Conservation (phyloP, 30 jellyfish, hydroid and myxozoan species). For the Hydra vulgaris region DNA sequence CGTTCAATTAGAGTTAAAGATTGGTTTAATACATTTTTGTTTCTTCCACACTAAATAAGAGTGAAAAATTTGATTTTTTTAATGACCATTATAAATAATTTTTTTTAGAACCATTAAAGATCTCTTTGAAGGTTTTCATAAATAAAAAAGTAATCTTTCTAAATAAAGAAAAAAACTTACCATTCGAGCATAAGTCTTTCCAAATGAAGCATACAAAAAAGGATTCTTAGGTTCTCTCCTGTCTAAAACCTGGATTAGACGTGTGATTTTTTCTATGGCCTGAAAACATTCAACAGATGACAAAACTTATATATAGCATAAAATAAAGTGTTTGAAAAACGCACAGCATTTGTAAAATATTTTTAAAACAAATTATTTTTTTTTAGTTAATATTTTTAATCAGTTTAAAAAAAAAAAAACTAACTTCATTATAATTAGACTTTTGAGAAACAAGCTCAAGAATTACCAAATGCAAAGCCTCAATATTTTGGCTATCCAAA, state of each 20-base stretch:
- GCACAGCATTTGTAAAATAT: no score
- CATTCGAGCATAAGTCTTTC: conserved; percentile 81
- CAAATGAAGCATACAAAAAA: conserved; percentile 52
- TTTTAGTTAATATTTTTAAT: not conserved
- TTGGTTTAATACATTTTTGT: conserved; percentile 59
- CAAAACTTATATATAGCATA: not conserved
- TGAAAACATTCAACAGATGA: not conserved
- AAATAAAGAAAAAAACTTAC: conserved; percentile 28
- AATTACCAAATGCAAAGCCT: conserved; percentile 50
- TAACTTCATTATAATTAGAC: conserved; percentile 64
- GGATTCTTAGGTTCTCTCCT: conserved; percentile 80
- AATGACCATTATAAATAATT: no score
- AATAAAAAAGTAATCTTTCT: not conserved
- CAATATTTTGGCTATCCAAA: conserved; percentile 62
- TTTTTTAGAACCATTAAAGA: no score
- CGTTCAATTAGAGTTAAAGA: conserved; percentile 68
- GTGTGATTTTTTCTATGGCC: conserved; percentile 90
- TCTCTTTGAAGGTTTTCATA: not conserved
- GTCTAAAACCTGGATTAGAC: conserved; percentile 69
- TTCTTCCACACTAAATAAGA: conserved; percentile 74
- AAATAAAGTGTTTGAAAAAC: no score
- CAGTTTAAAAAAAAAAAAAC: no score
- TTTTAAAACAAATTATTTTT: not conserved
- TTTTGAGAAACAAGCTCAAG: conserved; percentile 53
- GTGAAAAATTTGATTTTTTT: not conserved